Evolutionary conservation across 2,797 vertebrate species (phyloP).

Genomic region (Alosa sapidissima): DNA sequence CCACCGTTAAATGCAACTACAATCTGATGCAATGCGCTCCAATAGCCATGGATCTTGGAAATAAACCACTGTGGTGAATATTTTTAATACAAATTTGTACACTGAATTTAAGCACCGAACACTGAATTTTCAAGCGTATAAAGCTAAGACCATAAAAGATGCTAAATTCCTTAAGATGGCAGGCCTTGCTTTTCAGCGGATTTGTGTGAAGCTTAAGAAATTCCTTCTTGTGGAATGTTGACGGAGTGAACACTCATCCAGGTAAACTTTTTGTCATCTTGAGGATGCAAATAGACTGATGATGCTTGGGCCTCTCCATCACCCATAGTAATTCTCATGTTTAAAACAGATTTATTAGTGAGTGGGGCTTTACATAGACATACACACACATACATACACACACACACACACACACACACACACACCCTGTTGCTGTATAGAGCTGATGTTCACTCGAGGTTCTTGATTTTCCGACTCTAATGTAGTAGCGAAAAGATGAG

Average conservation of each 20-base stretch:
- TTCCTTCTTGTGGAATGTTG: slow-evolving; percentile 17
- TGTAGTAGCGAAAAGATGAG: neutral
- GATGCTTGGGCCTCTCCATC: neutral
- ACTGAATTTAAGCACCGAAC: neutral
- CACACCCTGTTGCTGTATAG: neutral
- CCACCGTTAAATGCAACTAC: neutral
- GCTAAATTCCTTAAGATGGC: slow-evolving; percentile 21
- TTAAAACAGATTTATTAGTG: neutral
- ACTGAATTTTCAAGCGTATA: neutral
- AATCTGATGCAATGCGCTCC: slow-evolving; percentile 16
- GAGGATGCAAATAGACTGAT: slow-evolving; percentile 9
- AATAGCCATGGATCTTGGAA: neutral
- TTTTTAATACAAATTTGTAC: neutral
- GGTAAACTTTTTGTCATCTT: slow-evolving; percentile 12
- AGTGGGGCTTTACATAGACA: neutral
- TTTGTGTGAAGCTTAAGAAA: slow-evolving; percentile 20
- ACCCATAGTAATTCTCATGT: neutral
- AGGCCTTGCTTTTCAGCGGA: slow-evolving; percentile 13
- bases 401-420: neutral
- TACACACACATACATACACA: neutral
- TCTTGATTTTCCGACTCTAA: neutral
- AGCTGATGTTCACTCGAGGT: neutral
- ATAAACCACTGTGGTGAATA: neutral
- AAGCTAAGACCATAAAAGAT: neutral
- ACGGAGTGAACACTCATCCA: neutral